Conservation (phyloP, 2,113 vertebrate genomes). For the Mesitornis unicolor region DNA sequence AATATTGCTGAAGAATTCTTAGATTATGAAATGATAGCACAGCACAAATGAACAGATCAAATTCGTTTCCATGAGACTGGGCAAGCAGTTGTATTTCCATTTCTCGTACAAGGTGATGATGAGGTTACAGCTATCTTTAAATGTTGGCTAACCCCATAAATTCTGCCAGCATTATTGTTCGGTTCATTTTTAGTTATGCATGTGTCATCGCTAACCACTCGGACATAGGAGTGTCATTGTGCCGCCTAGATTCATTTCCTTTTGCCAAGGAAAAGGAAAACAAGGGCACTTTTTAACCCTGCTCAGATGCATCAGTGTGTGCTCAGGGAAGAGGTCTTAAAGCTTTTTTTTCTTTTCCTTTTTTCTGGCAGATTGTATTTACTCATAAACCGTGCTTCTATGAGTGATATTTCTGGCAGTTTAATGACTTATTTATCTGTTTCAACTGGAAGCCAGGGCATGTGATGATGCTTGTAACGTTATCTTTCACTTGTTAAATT, state of each 20-base stretch:
- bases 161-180: not conserved
- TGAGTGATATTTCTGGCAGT: not conserved
- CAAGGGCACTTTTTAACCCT: conserved; percentile 21
- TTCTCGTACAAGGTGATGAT: not conserved
- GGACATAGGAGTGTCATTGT: not conserved
- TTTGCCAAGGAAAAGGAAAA: not conserved
- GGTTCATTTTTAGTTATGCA: not conserved
- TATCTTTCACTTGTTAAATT: not conserved
- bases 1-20: not conserved
- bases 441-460: not conserved
- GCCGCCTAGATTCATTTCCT: not conserved
- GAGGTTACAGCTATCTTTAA: not conserved
- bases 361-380: not conserved
- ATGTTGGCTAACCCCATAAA: not conserved
- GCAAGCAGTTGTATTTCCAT: not conserved
- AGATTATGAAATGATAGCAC: not conserved
- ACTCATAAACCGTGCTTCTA: not conserved
- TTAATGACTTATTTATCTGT: not conserved
- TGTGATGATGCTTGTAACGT: not conserved
- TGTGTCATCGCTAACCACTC: not conserved
- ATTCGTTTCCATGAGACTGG: not conserved
- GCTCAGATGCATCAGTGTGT: not conserved
- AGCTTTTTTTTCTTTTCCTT: not conserved
- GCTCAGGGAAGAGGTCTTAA: not conserved
- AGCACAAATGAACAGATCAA: not conserved